Evolutionary conservation across 2,797 vertebrate species (phyloP).

Genomic region (Hydrocynus forskahlii): DNA sequence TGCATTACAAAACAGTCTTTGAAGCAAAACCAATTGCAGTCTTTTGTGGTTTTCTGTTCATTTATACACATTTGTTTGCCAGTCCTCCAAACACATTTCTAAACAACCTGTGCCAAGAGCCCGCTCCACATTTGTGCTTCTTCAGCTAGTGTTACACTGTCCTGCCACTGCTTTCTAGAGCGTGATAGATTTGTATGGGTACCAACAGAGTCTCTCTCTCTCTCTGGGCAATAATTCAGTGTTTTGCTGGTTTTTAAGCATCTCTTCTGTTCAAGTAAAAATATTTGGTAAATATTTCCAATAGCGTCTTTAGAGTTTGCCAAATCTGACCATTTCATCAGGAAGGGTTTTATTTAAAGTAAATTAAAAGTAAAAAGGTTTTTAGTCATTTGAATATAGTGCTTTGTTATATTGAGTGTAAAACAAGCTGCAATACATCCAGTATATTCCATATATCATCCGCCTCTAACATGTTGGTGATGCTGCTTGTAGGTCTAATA

Average conservation of each 20-base stretch:
- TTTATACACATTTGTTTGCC: constrained; percentile 1
- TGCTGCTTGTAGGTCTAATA: too few relatives aligned
- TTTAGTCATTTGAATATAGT: too few relatives aligned
- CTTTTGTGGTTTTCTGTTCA: constrained; percentile 3
- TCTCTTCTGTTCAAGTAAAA: neutral
- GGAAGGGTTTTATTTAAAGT: too few relatives aligned
- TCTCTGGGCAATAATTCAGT: neutral
- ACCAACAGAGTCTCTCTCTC: neutral
- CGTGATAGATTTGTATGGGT: constrained; percentile 20
- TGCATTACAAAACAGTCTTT: neutral
- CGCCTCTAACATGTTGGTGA: too few relatives aligned
- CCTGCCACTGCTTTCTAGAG: constrained; percentile 25
- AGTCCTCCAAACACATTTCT: constrained; percentile 2
- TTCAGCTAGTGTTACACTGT: constrained; percentile 38
- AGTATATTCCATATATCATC: too few relatives aligned
- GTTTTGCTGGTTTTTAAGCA: neutral
- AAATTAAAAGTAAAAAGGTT: too few relatives aligned
- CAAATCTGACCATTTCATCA: too few relatives aligned
- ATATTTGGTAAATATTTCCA: neutral
- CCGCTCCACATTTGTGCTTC: constrained; percentile 7
- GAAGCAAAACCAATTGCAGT: neutral
- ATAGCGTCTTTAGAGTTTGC: too few relatives aligned
- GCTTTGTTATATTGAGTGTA: too few relatives aligned
- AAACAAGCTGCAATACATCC: too few relatives aligned
- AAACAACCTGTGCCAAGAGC: constrained; percentile 20